Percentiles rank a stretch among this genome's conserved stretches.
Conservation (phyloP, 2,797 vertebrate genomes). For the Limosa lapponica region DNA sequence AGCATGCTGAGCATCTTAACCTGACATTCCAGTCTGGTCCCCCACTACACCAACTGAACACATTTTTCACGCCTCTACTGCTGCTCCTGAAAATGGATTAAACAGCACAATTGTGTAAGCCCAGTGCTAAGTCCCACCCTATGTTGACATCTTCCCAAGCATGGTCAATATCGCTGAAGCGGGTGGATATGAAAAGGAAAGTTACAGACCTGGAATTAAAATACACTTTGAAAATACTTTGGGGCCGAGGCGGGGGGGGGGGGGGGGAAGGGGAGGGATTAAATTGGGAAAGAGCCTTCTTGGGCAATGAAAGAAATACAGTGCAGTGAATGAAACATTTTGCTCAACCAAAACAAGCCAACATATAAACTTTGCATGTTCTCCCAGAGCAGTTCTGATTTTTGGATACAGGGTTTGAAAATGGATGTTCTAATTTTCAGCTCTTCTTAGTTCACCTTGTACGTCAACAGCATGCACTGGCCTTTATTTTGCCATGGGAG, state of each 20-base stretch:
- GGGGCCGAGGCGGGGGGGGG: too few species aligned
- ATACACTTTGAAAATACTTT: neutral
- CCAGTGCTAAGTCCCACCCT: neutral
- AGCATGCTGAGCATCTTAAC: neutral
- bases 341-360: neutral
- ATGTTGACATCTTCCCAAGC: neutral
- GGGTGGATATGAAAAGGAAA: too few species aligned
- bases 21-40: neutral
- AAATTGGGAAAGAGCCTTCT: neutral
- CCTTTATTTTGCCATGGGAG: neutral
- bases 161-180: neutral
- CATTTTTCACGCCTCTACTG: neutral
- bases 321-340: neutral
- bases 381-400: neutral
- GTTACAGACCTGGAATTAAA: neutral
- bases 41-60: neutral
- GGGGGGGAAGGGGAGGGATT: too few species aligned
- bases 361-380: neutral
- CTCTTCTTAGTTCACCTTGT: neutral
- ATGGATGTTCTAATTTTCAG: neutral
- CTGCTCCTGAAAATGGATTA: neutral
- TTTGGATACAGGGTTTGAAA: neutral
- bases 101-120: neutral
- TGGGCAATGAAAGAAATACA: neutral
- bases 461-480: neutral